Evolutionary conservation across 2,888 invertebrate species (phyloP), one percentile per base, ranked within the genome.

Genomic region (Morpho achilles): DNA sequence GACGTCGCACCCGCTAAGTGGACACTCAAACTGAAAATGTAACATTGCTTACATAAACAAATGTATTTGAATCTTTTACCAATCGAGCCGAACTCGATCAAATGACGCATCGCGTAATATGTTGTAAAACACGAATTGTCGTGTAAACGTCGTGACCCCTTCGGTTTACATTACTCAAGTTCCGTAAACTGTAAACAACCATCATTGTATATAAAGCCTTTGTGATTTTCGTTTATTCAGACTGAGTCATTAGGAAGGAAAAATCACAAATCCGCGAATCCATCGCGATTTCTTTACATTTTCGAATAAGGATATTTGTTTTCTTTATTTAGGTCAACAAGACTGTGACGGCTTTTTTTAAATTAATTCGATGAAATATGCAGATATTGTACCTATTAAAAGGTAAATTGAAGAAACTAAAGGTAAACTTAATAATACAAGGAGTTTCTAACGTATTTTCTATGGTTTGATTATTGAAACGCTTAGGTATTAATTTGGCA

Each of bases 161-260:
- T 80, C 81, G 86, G 77, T 86, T 84, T 82, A 74, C 82, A 76
- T 81, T 76, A 72, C 74, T 75, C 77, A 75, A 44, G 79, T 82
- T 79, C 79, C 76, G 80, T 73, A 81, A 80, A 76, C 71, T 65
- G 78, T 77, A 86, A 87, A 87, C 82, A 85, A 64, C 69, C 75
- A 85, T 87, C 77, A 84, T 87, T 77, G 73, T 49, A 59, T 74
- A 76, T 77, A 80, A 79, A 82, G 76, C 75, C 82, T 87, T 87
- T 87, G 85, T 86, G 80, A 77, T 72, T 74, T 71, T 72, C 71
- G 73, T 71, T 61, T 84, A 74, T 87, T 84, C 83, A 75, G 62
- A 63, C 77, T 87, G 88, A 87, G 73, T 88, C 88, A 87, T 72
- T 71, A 73, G 67, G 77, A 78, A 76, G 77, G 76, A 79, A 78